These are phyloP conservation scores for Serilophus lunatus DNA, from an alignment of 2,113 vertebrate species.

Conservation along the genomic window DNA sequence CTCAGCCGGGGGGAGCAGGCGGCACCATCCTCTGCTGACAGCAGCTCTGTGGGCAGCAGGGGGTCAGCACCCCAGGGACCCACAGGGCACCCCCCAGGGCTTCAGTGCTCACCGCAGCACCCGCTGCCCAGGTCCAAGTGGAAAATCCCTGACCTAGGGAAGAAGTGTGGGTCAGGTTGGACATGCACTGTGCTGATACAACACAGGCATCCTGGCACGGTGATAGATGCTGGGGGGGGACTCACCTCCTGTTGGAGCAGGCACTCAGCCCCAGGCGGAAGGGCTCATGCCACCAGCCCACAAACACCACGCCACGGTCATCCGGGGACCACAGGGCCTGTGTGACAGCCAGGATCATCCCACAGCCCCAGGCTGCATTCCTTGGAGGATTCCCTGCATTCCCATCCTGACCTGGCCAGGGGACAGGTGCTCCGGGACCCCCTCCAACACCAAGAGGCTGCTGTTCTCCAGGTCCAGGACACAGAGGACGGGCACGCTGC, in stretches of 20 bases:
- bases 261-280: conserved; percentile 86
- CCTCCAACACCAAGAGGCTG: conserved; percentile 86
- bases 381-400: accelerated
- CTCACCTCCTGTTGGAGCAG: conserved; percentile 90
- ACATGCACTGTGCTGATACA: accelerated
- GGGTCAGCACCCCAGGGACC: background rate
- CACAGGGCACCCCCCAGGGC: accelerated
- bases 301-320: conserved; percentile 87
- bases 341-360: background rate
- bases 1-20: conserved; percentile 90
- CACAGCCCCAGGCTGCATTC: background rate
- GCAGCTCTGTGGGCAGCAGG: conserved; percentile 72
- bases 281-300: conserved; percentile 91
- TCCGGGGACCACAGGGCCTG: conserved; percentile 94
- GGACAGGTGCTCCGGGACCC: conserved; percentile 85
- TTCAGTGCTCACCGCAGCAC: conserved; percentile 79
- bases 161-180: background rate
- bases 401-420: conserved; percentile 85
- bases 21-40: conserved; percentile 76
- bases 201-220: accelerated
- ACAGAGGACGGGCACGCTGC: conserved; percentile 85
- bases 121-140: conserved; percentile 85
- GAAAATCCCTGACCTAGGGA: conserved; percentile 85
- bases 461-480: conserved; percentile 84
- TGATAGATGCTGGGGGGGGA: background rate